Evolutionary conservation across 2,888 invertebrate genomes (phyloP), one percentile per base, ranked within the genome.

Genomic region (Lepidocyrtinus sp.): DNA sequence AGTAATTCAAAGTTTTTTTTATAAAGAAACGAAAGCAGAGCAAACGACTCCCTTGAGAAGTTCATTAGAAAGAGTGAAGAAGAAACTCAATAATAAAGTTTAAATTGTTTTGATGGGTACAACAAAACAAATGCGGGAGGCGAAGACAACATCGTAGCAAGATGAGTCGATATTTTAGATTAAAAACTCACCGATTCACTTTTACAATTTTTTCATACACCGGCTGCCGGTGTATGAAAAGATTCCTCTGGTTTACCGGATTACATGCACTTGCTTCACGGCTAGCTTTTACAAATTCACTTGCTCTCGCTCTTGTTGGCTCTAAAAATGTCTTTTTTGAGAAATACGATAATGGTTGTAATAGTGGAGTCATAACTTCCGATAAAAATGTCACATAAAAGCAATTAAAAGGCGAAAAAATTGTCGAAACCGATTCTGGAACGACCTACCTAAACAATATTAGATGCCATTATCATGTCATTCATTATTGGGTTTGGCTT

Each of bases 331-430:
- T 84, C 83, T 78, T 82, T 83, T 75, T 55, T 22, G 69, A 81
- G 82, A 85, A 85, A 84, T 83, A 85, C 81, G 84, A 84, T 84
- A 85, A 85, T 85, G 82, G 83, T 80, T 81, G 68, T 71, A 65
- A 62, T 69, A 80, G 73, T 75, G 82, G 77, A 75, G 74, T 79
- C 81, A 86, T 86, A 86, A 86, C 67, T 86, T 79, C 79, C 84
- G 81, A 86, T 86, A 86, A 85, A 85, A 84, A 71, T 83, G 86
- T 86, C 86, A 85, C 84, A 84, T 84, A 84, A 85, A 85, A 82
- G 78, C 84, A 84, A 84, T 84, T 82, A 80, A 81, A 72, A 81
- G 78, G 71, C 70, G 63, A 82, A 82, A 74, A 79, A 77, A 83
- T 76, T 74, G 70, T 72, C 62, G 81, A 76, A 81, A 75, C 79